Evolutionary conservation across 2,888 invertebrate genomes (phyloP), one percentile per base, ranked within the genome.

Genomic region (Dichetophora obliterata): DNA sequence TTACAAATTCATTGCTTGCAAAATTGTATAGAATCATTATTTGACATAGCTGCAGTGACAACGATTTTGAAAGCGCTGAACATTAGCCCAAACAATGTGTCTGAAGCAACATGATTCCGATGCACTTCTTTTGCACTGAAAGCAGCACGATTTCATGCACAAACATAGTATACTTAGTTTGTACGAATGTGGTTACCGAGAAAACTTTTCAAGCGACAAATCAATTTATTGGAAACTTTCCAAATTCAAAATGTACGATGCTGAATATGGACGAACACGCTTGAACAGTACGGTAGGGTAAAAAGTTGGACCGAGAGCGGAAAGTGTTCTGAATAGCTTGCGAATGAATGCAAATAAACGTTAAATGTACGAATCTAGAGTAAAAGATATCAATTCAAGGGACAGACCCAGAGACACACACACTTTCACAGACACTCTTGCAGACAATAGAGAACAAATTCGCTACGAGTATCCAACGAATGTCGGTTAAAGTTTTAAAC

Each of bases 151-250:
- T 69, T 82, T 79, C 37, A 37, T 9, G 2, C 43, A 43, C 43
- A 43, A 2, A 11, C 43, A 43, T 43, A 43, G n/a, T n/a, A n/a
- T n/a, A n/a, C n/a, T n/a, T n/a, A n/a, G n/a, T n/a, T n/a, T 43
- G 14, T 43, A 43, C 1, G 2, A 78, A 78, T 81, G 81, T 76
- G 81, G 80, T 76, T 81, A 81, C 81, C 81, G 80, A 77, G 78
- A 75, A 80, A 82, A 81, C 80, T 82, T 82, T 78, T 82, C 80
- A 80, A 80, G 80, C 81, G 83, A 82, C 83, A 84, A 84, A 83
- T 84, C 83, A 83, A 84, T 83, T 83, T 80, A 81, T 83, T 83
- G 82, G 81, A 82, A 82, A 79, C 66, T 80, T 82, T 81, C 82
- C 83, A 82, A 82, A 81, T 77, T 57, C 54, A 68, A 37, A 50